These are phyloP conservation scores for Euproctis similis DNA, from an alignment of 2,888 invertebrate genomes.

Conservation along the genomic window DNA sequence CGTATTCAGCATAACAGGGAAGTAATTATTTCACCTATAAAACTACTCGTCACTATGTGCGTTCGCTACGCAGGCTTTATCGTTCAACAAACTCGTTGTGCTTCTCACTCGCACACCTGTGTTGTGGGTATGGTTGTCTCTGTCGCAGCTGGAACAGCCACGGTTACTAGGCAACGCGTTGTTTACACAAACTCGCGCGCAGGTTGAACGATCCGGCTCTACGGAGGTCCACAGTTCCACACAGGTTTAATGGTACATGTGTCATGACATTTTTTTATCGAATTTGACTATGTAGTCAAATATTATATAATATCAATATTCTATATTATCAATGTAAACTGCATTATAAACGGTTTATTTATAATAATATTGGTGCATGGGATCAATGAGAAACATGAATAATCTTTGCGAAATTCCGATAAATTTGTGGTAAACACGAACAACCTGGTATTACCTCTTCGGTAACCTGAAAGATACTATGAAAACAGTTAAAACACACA, in stretches of 20 bases:
- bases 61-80: conserved; percentile 55
- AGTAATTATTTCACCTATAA: conserved; percentile 55
- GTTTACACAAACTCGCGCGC: conserved; percentile 37
- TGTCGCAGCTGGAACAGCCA: conserved; percentile 16
- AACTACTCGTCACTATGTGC: conserved; percentile 40
- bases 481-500: too few relatives aligned
- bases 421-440: too few relatives aligned
- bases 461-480: too few relatives aligned
- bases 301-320: too few relatives aligned
- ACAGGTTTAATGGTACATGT: conserved; percentile 19
- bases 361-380: too few relatives aligned
- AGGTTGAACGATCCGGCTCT: conserved; percentile 35
- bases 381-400: too few relatives aligned
- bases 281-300: too few relatives aligned
- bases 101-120: conserved; percentile 13
- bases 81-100: conserved; percentile 42
- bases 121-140: conserved; percentile 8
- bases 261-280: conserved; percentile 7
- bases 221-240: conserved; percentile 22
- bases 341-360: too few relatives aligned
- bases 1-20: conserved; percentile 31
- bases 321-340: too few relatives aligned
- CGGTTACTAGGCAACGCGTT: conserved; percentile 38
- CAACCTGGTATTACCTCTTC: too few relatives aligned
- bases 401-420: too few relatives aligned